Percentiles rank a stretch among this genome's conserved stretches.
Conservation (phyloP, 1,140 invertebrate genomes). For the Pemphigus obesinymphae region DNA sequence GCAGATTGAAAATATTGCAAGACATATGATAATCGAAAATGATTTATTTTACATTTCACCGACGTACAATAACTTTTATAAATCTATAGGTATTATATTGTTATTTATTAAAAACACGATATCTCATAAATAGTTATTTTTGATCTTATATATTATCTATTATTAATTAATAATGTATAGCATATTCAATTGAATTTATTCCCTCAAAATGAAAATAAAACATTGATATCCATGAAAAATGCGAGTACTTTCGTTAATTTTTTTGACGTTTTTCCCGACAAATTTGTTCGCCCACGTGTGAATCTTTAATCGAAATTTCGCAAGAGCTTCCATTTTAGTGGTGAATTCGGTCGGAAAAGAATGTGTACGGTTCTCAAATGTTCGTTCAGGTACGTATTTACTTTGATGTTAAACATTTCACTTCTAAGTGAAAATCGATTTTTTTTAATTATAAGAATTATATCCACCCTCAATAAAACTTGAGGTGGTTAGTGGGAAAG, state of each 20-base stretch:
- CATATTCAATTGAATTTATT: too few relatives aligned
- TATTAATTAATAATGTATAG: too few relatives aligned
- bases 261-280: not conserved
- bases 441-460: not conserved
- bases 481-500: not conserved
- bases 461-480: not conserved
- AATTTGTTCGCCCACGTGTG: not conserved
- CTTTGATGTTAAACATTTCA: not conserved
- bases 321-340: not conserved
- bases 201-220: too few relatives aligned
- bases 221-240: too few relatives aligned
- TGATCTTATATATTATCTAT: too few relatives aligned
- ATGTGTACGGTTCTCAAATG: not conserved
- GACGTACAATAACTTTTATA: too few relatives aligned
- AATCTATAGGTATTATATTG: too few relatives aligned
- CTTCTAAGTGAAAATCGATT: not conserved
- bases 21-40: not conserved
- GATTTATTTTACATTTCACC: too few relatives aligned
- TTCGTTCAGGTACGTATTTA: not conserved
- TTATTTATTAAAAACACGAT: too few relatives aligned
- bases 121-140: too few relatives aligned
- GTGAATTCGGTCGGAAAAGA: not conserved
- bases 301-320: not conserved
- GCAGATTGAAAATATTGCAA: not conserved
- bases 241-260: not conserved